Evolutionary conservation across 2,888 invertebrate genomes (phyloP).

Genomic region (Tinea trinotella): DNA sequence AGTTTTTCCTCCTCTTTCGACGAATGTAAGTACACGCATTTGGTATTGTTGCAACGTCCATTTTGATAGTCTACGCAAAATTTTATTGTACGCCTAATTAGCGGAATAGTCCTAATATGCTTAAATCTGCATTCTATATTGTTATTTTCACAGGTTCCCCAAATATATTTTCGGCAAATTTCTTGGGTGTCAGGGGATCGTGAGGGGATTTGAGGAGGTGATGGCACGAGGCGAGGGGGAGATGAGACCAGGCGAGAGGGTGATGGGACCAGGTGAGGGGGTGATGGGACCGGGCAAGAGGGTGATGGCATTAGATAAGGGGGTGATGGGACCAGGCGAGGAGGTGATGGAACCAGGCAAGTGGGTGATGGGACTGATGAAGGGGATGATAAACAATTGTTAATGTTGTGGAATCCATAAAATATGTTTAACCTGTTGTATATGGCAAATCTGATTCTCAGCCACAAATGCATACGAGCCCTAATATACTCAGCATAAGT

Average conservation of each 20-base stretch:
- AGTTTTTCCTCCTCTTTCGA: slow-evolving; percentile 48
- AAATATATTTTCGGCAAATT: slow-evolving; percentile 48
- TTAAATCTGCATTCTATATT: slow-evolving; percentile 39
- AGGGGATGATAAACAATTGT: too few relatives aligned
- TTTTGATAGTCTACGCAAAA: slow-evolving; percentile 61
- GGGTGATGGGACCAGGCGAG: too few relatives aligned
- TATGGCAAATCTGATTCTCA: too few relatives aligned
- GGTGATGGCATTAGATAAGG: too few relatives aligned
- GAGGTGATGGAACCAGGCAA: too few relatives aligned
- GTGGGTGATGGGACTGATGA: too few relatives aligned
- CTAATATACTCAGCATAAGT: too few relatives aligned
- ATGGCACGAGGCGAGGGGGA: background rate
- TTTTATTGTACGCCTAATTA: too few relatives aligned
- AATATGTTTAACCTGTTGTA: too few relatives aligned
- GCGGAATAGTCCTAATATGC: slow-evolving; percentile 45
- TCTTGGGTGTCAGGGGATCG: slow-evolving; percentile 22
- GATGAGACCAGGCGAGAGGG: background rate
- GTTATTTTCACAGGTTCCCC: slow-evolving; percentile 51
- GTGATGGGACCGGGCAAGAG: background rate
- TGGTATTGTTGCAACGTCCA: slow-evolving; percentile 41
- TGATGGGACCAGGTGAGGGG: background rate
- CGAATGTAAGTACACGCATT: slow-evolving; percentile 49
- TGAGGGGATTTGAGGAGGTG: background rate
- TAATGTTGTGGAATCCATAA: too few relatives aligned
- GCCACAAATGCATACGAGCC: too few relatives aligned